Evolutionary conservation across 2,888 invertebrate species (phyloP).

Genomic region (Stenchaetothrips biformis): DNA sequence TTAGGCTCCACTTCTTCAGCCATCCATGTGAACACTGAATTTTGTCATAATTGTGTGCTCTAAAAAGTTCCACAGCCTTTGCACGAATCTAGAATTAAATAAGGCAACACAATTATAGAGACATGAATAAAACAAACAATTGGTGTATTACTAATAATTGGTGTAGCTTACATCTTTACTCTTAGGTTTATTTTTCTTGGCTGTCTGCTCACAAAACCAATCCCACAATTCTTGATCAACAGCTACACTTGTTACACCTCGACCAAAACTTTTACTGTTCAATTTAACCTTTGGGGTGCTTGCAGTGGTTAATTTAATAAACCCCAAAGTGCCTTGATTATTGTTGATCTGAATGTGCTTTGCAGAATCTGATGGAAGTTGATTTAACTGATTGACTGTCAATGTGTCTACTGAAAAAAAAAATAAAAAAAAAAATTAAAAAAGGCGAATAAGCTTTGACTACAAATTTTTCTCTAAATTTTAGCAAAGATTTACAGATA

Average conservation of each 20-base stretch:
- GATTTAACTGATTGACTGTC: no score
- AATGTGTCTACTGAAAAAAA: no score
- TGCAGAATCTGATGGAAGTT: no score
- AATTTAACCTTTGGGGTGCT: neutral
- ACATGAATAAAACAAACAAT: neutral
- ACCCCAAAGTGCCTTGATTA: no score
- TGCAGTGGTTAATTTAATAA: no score
- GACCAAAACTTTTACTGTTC: neutral
- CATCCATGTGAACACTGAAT: constrained; percentile 42
- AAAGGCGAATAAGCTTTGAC: no score
- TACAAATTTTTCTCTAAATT: no score
- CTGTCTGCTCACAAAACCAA: constrained; percentile 14
- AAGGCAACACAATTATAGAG: neutral
- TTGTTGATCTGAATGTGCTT: no score
- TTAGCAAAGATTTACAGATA: no score
- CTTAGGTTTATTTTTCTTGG: constrained; percentile 3
- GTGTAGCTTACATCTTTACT: neutral
- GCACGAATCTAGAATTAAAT: constrained; percentile 37
- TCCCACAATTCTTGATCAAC: neutral
- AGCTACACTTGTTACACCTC: constrained; percentile 15
- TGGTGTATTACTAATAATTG: neutral
- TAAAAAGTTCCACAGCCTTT: constrained; percentile 40
- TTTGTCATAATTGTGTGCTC: constrained; percentile 38
- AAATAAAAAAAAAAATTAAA: no score
- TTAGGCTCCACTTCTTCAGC: constrained; percentile 41